phyloP scores from a whole-genome alignment of 2,113 vertebrate species.

The Myiagra hebetior region DNA sequence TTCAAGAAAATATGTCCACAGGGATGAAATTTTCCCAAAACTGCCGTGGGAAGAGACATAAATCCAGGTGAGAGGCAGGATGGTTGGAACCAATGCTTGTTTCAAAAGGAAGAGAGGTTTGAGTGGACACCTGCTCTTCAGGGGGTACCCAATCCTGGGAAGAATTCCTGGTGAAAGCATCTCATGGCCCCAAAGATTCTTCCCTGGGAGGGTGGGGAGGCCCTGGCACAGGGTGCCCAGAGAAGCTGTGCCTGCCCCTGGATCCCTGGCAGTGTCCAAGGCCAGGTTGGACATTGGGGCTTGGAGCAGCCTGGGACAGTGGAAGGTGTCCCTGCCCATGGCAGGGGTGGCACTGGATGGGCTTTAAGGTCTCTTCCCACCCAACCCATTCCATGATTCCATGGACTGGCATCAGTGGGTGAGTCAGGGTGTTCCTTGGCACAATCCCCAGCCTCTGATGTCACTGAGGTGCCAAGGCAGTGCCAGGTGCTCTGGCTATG shows the following conservation, averaged over 20 bases:
- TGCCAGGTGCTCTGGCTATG: not conserved
- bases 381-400: not conserved
- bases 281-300: not conserved
- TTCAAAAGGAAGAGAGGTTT: not conserved
- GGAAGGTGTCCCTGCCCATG: not conserved
- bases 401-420: not conserved
- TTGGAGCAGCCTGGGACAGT: not conserved
- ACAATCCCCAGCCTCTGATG: not conserved
- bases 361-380: not conserved
- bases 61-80: not conserved
- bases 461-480: fast-evolving
- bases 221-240: not conserved
- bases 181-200: not conserved
- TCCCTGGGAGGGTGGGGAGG: fast-evolving
- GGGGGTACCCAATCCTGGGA: not conserved
- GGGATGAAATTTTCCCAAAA: not conserved
- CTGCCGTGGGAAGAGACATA: not conserved
- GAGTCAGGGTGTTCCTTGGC: not conserved
- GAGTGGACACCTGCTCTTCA: not conserved
- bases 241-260: not conserved
- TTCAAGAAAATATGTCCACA: not conserved
- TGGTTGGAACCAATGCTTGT: not conserved
- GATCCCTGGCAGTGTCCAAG: not conserved
- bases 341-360: fast-evolving
- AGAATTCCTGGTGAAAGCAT: not conserved